Base-by-base conservation (phyloP, 2,113 vertebrate species). In the Bettongia penicillata region DNA sequence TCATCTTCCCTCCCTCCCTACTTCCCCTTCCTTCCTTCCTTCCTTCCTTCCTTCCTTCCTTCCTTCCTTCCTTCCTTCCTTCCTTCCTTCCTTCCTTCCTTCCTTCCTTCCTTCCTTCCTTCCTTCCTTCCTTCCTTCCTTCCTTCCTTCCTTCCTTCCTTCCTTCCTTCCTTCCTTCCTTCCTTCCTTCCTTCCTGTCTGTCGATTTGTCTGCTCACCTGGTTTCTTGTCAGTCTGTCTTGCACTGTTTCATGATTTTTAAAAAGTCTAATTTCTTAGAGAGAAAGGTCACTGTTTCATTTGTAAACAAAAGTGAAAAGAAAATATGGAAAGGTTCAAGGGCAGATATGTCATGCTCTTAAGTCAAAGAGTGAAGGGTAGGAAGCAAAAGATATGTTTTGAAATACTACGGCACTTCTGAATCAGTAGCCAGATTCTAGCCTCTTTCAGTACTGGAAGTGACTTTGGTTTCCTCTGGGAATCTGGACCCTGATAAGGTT, bases 301-400 rank as follows among this genome's bases (percentile, higher is more conserved):
- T 84, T 84, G 37, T 95, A 96, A 97, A 96, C 92, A 50, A 90
- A 94, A 91, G 28, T 77, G 92, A 47, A 49, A 91, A 96, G 93
- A 90, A 96, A 93, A 48, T 31, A 91, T 89, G 48, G 0, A 94
- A 96, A 93, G 52, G 51, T 97, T 0, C 93, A 3, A 91, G 68
- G 92, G 91, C 6, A 16, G 68, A 93, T 95, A 91, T 89, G 53
- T 68, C n/a, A n/a, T 93, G 90, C 90, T 94, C 23, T 57, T 94
- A 26, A 52, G 94, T 96, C 91, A 96, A 48, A 26, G 90, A 94
- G 55, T 52, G 10, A 84, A 91, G 77, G 77, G 55, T 53, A 37
- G 68, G 90, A 93, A 84, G 61, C 48, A 16, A 55, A 92, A 8
- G 23, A 24, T 51, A 0, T 47, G 8, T 31, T 84, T 91, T 91